Percentiles rank a stretch among this genome's conserved stretches.
Evolutionary conservation across 2,888 invertebrate species (phyloP).

Genomic region (Agrotis exclamationis): DNA sequence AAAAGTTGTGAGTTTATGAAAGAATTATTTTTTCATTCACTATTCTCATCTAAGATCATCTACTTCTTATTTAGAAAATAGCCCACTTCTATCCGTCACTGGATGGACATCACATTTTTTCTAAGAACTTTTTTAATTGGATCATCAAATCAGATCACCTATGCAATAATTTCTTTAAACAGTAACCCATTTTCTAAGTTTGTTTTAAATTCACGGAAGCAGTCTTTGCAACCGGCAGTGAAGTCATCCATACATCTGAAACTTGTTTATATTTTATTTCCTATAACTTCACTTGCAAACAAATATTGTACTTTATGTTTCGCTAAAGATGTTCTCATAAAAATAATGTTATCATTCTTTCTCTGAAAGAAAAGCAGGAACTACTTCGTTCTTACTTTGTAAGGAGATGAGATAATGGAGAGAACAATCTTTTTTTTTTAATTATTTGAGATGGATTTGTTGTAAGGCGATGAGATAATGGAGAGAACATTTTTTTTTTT

Average conservation of each 20-base stretch:
- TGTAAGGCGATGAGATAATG: background rate
- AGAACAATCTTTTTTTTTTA: too few relatives aligned
- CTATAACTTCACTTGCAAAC: slow-evolving; percentile 33
- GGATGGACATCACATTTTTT: slow-evolving; percentile 1
- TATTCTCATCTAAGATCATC: background rate
- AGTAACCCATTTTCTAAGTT: slow-evolving; percentile 48
- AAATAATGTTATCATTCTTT: slow-evolving; percentile 28
- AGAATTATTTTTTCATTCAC: too few relatives aligned
- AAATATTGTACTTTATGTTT: slow-evolving; percentile 45
- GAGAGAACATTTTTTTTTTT: too few relatives aligned
- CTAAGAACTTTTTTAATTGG: slow-evolving; percentile 33
- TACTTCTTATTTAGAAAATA: background rate
- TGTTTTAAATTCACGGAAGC: slow-evolving; percentile 50
- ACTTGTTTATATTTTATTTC: slow-evolving; percentile 54
- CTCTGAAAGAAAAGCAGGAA: slow-evolving; percentile 1
- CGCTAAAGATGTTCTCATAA: slow-evolving; percentile 40
- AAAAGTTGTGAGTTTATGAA: too few relatives aligned
- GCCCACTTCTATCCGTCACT: background rate
- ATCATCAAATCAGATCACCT: slow-evolving; percentile 42
- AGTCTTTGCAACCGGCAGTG: slow-evolving; percentile 26
- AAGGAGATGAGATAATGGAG: too few relatives aligned
- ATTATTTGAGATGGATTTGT: too few relatives aligned
- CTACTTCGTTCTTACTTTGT: background rate
- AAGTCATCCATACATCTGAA: slow-evolving; percentile 46
- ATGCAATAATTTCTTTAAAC: slow-evolving; percentile 40